Conservation (phyloP, 2,797 vertebrate genomes). For the Trichosurus vulpecula region DNA sequence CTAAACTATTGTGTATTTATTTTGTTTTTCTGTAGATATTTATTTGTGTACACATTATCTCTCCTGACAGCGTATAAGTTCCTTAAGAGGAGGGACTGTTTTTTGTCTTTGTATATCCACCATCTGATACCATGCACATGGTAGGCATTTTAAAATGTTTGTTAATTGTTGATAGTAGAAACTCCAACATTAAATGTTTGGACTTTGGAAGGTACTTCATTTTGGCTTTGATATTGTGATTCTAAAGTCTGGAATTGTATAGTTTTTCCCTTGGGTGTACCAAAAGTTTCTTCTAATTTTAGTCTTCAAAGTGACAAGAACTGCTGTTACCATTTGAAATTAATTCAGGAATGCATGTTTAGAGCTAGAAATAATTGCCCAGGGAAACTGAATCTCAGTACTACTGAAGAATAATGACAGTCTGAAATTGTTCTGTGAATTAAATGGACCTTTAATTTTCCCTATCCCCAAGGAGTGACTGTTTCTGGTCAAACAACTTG, state of each 20-base stretch:
- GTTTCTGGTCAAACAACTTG: conserved; percentile 45
- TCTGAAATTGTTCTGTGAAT: conserved; percentile 53
- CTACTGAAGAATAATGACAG: conserved; percentile 48
- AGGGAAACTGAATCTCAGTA: conserved; percentile 52
- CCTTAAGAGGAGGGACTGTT: not conserved
- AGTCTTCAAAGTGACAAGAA: conserved; percentile 57
- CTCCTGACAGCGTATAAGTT: not conserved
- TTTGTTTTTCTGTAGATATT: not conserved
- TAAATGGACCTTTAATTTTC: too few relatives aligned
- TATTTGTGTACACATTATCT: not conserved
- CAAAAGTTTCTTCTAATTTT: conserved; percentile 56
- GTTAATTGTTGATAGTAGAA: conserved; percentile 40
- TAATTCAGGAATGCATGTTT: conserved; percentile 54
- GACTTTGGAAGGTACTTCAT: conserved; percentile 56
- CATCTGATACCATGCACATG: not conserved
- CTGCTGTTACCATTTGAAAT: conserved; percentile 51
- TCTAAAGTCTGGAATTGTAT: conserved; percentile 30
- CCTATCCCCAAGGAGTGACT: conserved; percentile 37
- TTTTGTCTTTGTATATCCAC: not conserved
- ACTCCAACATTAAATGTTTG: conserved; percentile 48
- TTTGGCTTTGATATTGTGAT: conserved; percentile 38
- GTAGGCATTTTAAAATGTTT: not conserved
- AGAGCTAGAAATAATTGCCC: conserved; percentile 49
- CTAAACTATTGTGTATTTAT: not conserved
- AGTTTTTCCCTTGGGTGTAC: conserved; percentile 47